Base-by-base conservation (phyloP, 2,797 vertebrate genomes). In the Capromys pilorides region DNA sequence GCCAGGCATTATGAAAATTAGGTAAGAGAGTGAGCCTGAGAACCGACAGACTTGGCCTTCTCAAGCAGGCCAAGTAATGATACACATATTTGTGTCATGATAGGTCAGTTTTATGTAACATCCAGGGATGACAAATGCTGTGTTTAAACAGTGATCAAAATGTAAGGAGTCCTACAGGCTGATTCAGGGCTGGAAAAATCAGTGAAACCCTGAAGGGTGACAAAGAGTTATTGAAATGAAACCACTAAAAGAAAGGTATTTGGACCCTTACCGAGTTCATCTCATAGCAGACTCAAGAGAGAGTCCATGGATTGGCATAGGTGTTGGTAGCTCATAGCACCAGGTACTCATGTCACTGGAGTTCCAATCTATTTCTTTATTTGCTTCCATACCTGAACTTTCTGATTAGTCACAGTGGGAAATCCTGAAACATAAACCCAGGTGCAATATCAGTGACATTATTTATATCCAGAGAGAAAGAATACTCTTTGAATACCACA, bases 401-500 rank as follows among this genome's bases (percentile, higher is more conserved):
- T 19, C 59, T 93, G 21, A 77, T 1, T 14, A 86, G 62, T 86
- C 8, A 26, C 6, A n/a, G 1, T 6, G 64, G 61, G n/a, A 88
- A 77, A 92, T 41, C 26, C 14, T 62, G 39, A 22, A 93, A 22
- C 19, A 26, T 78, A 69, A 41, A 31, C 33, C 57, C 61, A 61
- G 66, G 87, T 93, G 88, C 28, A 61, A 24, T 59, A 82, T n/a
- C 31, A 33, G 54, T 73, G 77, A 92, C 36, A 54, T 86, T 91
- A 88, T 89, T 90, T 91, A 59, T 86, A 83, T 61, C 14, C 39
- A 73, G 41, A 86, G 39, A 93, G 51, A 83, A 93, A 57, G 31
- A 57, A 78, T 41, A 1, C 2, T 22, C 81, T 82, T 69, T 79
- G 66, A 83, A 78, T 69, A 86, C 39, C 26, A 3, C 10, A 87